phyloP scores from a whole-genome alignment of 2,113 vertebrate genomes.

The Patagioenas fasciata region DNA sequence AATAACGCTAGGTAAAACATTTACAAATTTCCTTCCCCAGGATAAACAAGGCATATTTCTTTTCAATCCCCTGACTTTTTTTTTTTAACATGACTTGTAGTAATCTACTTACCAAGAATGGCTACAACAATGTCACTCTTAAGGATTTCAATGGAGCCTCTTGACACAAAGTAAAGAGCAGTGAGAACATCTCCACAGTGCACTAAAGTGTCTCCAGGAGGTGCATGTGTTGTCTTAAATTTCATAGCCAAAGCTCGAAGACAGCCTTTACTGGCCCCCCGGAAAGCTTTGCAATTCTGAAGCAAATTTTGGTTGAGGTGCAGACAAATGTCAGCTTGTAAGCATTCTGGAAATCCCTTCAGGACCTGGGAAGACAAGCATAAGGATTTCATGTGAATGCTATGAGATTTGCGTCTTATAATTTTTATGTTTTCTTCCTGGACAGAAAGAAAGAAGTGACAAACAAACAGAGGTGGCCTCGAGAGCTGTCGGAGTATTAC shows the following conservation, averaged over 20 bases:
- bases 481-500: background rate
- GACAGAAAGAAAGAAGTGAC: background rate
- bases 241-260: slow-evolving; percentile 96
- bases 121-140: slow-evolving; percentile 98
- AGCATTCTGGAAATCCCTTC: slow-evolving; percentile 98
- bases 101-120: slow-evolving; percentile 88
- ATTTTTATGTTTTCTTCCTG: slow-evolving; percentile 29
- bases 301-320: slow-evolving; percentile 94
- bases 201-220: slow-evolving; percentile 96
- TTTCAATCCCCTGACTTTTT: background rate
- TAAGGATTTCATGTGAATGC: slow-evolving; percentile 60
- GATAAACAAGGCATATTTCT: background rate
- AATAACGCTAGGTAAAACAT: background rate
- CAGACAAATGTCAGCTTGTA: slow-evolving; percentile 98
- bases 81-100: background rate
- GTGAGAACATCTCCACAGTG: slow-evolving; percentile 95
- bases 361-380: slow-evolving; percentile 84
- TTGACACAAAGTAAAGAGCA: slow-evolving; percentile 94
- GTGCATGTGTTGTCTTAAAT: slow-evolving; percentile 95
- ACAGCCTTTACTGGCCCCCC: slow-evolving; percentile 95
- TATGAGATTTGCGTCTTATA: background rate
- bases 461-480: background rate
- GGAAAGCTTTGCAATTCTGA: slow-evolving; percentile 93
- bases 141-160: slow-evolving; percentile 97
- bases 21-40: background rate